phyloP scores from a whole-genome alignment of 2,888 invertebrate genomes.

The Pilophorus perplexus region DNA sequence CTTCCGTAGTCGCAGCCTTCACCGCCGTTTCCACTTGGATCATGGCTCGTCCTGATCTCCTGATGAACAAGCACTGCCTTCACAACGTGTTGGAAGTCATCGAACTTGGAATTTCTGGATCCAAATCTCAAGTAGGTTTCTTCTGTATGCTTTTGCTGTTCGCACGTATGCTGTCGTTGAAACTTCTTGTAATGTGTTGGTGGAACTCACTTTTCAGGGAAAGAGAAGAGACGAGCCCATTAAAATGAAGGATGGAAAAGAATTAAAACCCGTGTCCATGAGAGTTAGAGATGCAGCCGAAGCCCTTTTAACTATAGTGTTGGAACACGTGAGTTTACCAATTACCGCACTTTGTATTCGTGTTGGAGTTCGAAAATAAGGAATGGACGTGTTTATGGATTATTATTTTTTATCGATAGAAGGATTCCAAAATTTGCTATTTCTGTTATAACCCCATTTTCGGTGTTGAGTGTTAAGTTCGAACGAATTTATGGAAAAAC shows the following conservation, averaged over 20 bases:
- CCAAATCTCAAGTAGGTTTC: constrained; percentile 64
- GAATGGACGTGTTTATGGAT: no score
- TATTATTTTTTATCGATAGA: no score
- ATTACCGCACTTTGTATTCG: no score
- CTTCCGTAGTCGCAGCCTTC: constrained; percentile 90
- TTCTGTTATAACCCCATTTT: no score
- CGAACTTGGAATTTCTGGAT: constrained; percentile 94
- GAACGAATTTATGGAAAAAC: no score
- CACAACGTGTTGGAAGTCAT: constrained; percentile 93
- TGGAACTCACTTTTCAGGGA: constrained; percentile 51
- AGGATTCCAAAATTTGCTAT: no score
- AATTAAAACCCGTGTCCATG: constrained; percentile 95
- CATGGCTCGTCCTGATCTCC: constrained; percentile 80
- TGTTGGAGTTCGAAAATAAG: no score
- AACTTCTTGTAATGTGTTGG: background rate
- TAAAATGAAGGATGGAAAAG: constrained; percentile 93
- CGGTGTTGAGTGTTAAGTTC: no score
- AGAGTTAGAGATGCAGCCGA: constrained; percentile 97
- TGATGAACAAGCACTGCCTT: constrained; percentile 88
- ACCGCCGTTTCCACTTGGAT: constrained; percentile 90
- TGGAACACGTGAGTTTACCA: constrained; percentile 69
- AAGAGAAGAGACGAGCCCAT: constrained; percentile 80
- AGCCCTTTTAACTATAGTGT: constrained; percentile 81
- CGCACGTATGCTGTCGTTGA: background rate
- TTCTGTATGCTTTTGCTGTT: background rate